These are phyloP conservation scores for Sphaeridia pumilis DNA, from an alignment of 2,888 invertebrate genomes.

Conservation along the genomic window DNA sequence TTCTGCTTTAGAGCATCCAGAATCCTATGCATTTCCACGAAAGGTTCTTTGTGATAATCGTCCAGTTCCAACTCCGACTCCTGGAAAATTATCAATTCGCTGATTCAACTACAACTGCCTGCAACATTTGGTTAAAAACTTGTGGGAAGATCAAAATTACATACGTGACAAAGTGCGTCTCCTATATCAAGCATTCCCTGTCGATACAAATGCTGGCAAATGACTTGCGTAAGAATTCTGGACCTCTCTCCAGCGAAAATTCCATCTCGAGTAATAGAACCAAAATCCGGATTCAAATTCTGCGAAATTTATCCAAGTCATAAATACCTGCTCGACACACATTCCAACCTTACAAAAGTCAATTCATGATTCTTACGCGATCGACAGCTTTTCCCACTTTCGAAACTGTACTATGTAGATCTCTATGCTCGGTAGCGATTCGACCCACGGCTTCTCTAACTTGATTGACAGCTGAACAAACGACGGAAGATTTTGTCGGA, in stretches of 20 bases:
- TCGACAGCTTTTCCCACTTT: slow-evolving; percentile 96
- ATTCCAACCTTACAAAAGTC: background rate
- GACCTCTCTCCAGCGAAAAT: slow-evolving; percentile 61
- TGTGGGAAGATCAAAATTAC: too few relatives aligned
- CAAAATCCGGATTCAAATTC: slow-evolving; percentile 86
- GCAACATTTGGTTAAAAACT: too few relatives aligned
- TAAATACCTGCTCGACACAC: background rate
- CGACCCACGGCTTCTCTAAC: slow-evolving; percentile 71
- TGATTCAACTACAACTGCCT: too few relatives aligned
- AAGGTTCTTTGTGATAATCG: slow-evolving; percentile 58
- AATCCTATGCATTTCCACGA: slow-evolving; percentile 73
- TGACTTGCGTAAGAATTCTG: slow-evolving; percentile 67
- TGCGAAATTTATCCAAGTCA: slow-evolving; percentile 35
- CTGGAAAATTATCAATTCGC: too few relatives aligned
- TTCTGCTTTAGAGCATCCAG: slow-evolving; percentile 69
- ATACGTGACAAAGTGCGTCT: slow-evolving; percentile 58
- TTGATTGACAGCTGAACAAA: slow-evolving; percentile 62
- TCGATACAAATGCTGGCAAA: slow-evolving; percentile 88
- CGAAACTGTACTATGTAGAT: slow-evolving; percentile 65
- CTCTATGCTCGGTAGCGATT: slow-evolving; percentile 72
- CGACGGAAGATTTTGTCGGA: slow-evolving; percentile 43
- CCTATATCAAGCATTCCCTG: slow-evolving; percentile 91
- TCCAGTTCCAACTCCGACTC: slow-evolving; percentile 57
- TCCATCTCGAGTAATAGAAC: slow-evolving; percentile 72
- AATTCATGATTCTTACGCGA: slow-evolving; percentile 43